Base-by-base conservation (phyloP, 2,888 invertebrate genomes). In the Tigriopus californicus region DNA sequence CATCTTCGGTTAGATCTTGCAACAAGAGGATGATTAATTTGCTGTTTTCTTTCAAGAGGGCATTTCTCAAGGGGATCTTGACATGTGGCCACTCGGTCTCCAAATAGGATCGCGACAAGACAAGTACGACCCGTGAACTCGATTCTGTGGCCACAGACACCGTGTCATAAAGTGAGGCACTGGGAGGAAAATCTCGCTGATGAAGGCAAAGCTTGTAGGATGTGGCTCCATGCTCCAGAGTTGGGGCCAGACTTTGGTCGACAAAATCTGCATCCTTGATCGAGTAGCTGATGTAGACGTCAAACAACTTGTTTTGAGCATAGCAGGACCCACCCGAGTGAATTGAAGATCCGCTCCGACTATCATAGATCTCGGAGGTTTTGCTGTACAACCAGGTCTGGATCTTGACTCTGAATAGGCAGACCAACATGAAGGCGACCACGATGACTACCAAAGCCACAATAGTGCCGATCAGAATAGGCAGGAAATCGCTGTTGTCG, bases 231-330 rank as follows among this genome's bases (percentile, higher is more conserved):
- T 79, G 79, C 74, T 92, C 91, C 64, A 94, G 77, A 57, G 87
- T 85, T 20, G 87, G 84, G 58, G 85, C 86, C 67, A 94, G 74
- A 68, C 88, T 85, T 72, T 90, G 85, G 66, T 82, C 83, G 44
- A 92, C 89, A 72, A 90, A 91, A 55, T 82, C 80, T 68, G 91
- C 89, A 72, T 94, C 94, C 72, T 89, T 86, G 62, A 85, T 83
- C 69, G 89, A 88, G 74, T 95, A 95, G 67, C 88, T 86, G 65
- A 97, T 82, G 74, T 94, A 95, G 59, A 90, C 92, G 73, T 97
- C 95, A 71, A 88, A 94, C 54, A 89, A 78, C 65, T 87, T 80
- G 22, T 58, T 48, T 18, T 4, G 20, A 22, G 18, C 46, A 13
- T 22, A n/a, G 15, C 15, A 18, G 13, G 40, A 15, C 18, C 22